Conservation (phyloP, 2,888 invertebrate genomes). For the Lapara coniferarum region DNA sequence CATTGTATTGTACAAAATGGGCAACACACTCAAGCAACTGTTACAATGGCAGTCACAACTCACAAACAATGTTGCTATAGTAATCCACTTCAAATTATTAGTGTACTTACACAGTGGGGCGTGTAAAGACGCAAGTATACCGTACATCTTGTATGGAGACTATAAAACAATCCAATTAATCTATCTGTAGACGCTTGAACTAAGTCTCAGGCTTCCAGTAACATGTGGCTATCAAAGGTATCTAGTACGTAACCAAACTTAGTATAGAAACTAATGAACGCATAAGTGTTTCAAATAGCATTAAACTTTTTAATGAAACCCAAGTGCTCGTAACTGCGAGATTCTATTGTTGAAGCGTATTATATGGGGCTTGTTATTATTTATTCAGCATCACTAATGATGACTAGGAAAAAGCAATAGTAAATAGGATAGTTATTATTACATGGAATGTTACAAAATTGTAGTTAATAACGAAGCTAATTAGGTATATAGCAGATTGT, state of each 20-base stretch:
- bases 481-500: conserved; percentile 68
- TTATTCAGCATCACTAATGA: not conserved
- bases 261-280: conserved; percentile 9
- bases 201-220: conserved; percentile 13
- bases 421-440: not conserved
- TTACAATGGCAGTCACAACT: conserved; percentile 42
- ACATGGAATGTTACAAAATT: conserved; percentile 34
- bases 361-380: not conserved
- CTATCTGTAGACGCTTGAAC: conserved; percentile 33
- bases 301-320: conserved; percentile 8
- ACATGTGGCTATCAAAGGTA: conserved; percentile 15
- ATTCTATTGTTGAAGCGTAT: not conserved
- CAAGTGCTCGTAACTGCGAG: not conserved
- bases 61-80: conserved; percentile 49
- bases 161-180: conserved; percentile 44
- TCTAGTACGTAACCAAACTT: not conserved
- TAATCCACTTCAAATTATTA: conserved; percentile 56
- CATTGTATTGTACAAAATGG: conserved; percentile 37
- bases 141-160: conserved; percentile 33
- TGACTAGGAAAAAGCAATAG: not conserved
- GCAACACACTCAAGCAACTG: conserved; percentile 31
- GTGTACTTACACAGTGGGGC: conserved; percentile 41
- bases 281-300: conserved; percentile 20
- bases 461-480: conserved; percentile 61
- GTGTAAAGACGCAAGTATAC: conserved; percentile 39